These are phyloP conservation scores for Brachionus manjavacas DNA, from an alignment of 1,140 invertebrate species.

Conservation along the genomic window DNA sequence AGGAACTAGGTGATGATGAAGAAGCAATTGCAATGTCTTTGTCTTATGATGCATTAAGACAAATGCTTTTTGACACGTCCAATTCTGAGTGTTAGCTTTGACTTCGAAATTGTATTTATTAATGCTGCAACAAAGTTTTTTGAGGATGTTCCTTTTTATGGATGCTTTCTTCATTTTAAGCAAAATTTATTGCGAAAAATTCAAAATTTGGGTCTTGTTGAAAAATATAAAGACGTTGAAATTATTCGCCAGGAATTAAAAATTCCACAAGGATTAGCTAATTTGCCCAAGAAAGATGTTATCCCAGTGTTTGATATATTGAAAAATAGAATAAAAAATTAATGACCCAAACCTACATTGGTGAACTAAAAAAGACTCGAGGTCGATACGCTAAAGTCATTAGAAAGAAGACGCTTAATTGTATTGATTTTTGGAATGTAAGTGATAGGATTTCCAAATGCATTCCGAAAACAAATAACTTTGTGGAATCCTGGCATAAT, in stretches of 20 bases:
- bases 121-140: too few relatives aligned
- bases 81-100: too few relatives aligned
- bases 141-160: too few relatives aligned
- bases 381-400: not conserved
- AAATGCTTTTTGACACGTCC: not conserved
- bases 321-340: too few relatives aligned
- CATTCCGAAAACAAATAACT: slow-evolving; percentile 18
- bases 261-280: not conserved
- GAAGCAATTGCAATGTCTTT: too few relatives aligned
- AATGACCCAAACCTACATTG: not conserved
- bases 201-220: too few relatives aligned
- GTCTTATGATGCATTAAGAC: too few relatives aligned
- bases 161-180: too few relatives aligned
- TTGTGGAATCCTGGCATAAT: slow-evolving; percentile 11
- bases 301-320: not conserved
- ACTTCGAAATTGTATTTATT: too few relatives aligned
- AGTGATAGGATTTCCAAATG: not conserved
- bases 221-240: too few relatives aligned
- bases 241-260: not conserved
- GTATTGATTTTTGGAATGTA: slow-evolving; percentile 18
- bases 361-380: not conserved
- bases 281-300: not conserved
- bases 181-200: too few relatives aligned
- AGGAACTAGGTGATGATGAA: too few relatives aligned
- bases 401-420: not conserved